phyloP scores from a whole-genome alignment of 2,888 invertebrate genomes.

The Eueremaeus valkanovi region DNA sequence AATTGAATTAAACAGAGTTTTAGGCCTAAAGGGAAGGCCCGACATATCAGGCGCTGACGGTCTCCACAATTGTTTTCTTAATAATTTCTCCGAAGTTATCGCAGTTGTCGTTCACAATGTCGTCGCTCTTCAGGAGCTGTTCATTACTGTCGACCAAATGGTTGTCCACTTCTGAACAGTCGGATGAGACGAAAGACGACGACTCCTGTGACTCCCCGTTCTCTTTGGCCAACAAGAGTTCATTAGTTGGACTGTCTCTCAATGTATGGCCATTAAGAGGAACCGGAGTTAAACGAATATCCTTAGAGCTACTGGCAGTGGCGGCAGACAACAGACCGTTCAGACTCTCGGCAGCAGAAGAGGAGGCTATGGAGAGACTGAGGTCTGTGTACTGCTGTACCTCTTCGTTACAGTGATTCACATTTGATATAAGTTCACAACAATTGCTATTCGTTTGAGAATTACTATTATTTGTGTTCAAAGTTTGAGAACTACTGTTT shows the following conservation, averaged over 20 bases:
- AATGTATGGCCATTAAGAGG: constrained; percentile 25
- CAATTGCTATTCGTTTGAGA: constrained; percentile 2
- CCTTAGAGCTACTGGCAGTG: constrained; percentile 35
- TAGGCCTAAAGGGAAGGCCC: no score
- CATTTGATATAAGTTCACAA: constrained; percentile 32
- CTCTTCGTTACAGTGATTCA: constrained; percentile 42
- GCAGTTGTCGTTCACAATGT: constrained; percentile 61
- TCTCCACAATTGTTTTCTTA: constrained; percentile 86
- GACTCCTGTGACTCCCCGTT: constrained; percentile 20
- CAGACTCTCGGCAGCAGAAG: constrained; percentile 34
- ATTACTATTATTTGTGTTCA: constrained; percentile 13
- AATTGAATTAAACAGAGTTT: no score
- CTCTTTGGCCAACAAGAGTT: constrained; percentile 8
- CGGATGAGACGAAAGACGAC: constrained; percentile 24
- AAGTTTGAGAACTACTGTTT: constrained; percentile 7
- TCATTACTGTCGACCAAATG: not conserved
- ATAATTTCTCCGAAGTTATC: constrained; percentile 88
- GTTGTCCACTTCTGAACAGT: constrained; percentile 11
- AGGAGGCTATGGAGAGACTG: constrained; percentile 46
- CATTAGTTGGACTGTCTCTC: not conserved
- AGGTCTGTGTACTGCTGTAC: constrained; percentile 50
- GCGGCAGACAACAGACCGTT: constrained; percentile 41
- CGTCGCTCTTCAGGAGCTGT: constrained; percentile 53
- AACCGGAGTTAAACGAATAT: constrained; percentile 37
- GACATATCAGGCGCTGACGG: constrained; percentile 68